Conservation (phyloP, 2,113 vertebrate genomes). For the Hemicordylus capensis region DNA sequence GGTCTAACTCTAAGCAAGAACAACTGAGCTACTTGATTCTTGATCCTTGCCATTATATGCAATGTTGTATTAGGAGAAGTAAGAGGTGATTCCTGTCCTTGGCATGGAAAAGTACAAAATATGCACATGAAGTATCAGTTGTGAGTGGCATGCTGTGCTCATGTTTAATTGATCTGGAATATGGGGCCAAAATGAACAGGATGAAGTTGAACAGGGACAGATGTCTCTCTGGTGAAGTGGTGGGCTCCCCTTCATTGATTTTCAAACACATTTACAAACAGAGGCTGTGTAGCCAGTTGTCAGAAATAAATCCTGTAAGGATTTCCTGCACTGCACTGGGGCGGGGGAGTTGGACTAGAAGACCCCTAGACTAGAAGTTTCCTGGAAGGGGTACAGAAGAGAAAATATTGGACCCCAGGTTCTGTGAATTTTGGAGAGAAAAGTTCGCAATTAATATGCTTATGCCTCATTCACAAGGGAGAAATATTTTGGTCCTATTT, state of each 20-base stretch:
- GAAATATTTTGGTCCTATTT: neutral
- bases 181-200: no score
- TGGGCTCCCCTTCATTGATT: no score
- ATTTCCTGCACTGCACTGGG: no score
- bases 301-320: no score
- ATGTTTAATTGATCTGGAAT: no score
- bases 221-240: no score
- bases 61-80: conserved; percentile 22
- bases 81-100: no score
- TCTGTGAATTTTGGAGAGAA: neutral
- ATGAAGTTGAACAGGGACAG: no score
- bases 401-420: neutral
- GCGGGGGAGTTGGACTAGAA: no score
- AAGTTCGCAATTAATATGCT: neutral
- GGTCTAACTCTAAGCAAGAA: conserved; percentile 51
- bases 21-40: conserved; percentile 62
- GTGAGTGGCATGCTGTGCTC: neutral
- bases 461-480: neutral
- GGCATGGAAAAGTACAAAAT: neutral
- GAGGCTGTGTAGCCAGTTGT: no score
- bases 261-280: no score
- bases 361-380: neutral
- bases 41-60: conserved; percentile 34
- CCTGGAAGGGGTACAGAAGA: neutral
- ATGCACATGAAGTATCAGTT: neutral